Conservation (phyloP, 2,113 vertebrate species). For the Brachionichthys hirsutus region DNA sequence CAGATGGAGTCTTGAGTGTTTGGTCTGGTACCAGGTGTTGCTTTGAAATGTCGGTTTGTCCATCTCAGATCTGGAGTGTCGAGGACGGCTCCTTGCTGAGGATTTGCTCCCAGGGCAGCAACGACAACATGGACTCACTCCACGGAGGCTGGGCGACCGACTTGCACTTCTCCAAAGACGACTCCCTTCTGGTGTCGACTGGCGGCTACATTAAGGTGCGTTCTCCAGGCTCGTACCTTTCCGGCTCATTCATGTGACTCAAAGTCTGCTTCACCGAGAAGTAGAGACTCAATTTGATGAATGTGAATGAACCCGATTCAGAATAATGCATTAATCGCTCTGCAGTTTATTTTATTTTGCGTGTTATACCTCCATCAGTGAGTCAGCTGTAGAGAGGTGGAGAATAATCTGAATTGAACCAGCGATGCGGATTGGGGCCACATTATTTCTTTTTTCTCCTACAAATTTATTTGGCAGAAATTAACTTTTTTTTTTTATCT, state of each 20-base stretch:
- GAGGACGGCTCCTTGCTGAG: conserved; percentile 81
- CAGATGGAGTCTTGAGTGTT: too few relatives aligned
- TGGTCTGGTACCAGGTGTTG: background rate
- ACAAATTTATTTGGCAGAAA: too few relatives aligned
- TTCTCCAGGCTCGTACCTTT: background rate
- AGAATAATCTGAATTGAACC: too few relatives aligned
- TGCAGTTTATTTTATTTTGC: too few relatives aligned
- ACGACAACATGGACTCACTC: conserved; percentile 83
- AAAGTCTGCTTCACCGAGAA: too few relatives aligned
- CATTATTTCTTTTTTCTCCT: too few relatives aligned
- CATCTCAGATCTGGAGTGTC: conserved; percentile 84
- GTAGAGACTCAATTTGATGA: too few relatives aligned
- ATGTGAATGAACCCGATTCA: background rate
- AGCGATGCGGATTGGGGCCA: too few relatives aligned
- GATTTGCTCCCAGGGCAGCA: conserved; percentile 78
- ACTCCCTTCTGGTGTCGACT: conserved; percentile 85
- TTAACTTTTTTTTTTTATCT: too few relatives aligned
- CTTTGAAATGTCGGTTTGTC: background rate
- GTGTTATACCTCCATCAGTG: too few relatives aligned
- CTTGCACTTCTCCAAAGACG: conserved; percentile 89
- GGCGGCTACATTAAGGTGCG: conserved; percentile 90
- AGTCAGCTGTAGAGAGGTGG: too few relatives aligned
- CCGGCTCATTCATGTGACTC: too few relatives aligned
- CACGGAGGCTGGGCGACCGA: conserved; percentile 94
- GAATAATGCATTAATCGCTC: background rate